Conservation (phyloP, 2,888 invertebrate genomes). For the Lissocephala sabroskyi region DNA sequence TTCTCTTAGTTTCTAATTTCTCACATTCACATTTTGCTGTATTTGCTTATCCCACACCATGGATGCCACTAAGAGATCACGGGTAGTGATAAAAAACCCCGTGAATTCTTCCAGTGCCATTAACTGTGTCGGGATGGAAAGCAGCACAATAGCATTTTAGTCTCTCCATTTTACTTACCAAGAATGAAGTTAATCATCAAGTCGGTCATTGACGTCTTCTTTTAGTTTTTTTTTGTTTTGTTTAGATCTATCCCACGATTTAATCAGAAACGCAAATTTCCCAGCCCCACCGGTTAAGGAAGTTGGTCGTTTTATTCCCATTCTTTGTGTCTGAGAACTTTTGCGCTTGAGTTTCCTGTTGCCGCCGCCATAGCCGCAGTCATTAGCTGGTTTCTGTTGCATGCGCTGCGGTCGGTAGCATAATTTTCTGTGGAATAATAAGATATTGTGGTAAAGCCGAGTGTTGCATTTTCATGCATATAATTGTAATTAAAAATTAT, state of each 20-base stretch:
- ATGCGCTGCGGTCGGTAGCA: constrained; percentile 52
- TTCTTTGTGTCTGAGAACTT: constrained; percentile 16
- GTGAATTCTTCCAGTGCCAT: constrained; percentile 81
- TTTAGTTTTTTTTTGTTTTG: too few species aligned
- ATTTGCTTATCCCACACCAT: constrained; percentile 69
- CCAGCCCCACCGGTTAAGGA: constrained; percentile 35
- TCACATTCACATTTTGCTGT: too few species aligned
- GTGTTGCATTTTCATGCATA: too few species aligned
- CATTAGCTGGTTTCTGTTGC: constrained; percentile 8
- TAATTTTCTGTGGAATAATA: constrained; percentile 53
- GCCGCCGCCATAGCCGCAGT: constrained; percentile 12
- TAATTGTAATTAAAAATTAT: too few species aligned
- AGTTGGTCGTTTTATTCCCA: constrained; percentile 32
- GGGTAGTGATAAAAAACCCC: constrained; percentile 74
- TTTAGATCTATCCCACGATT: constrained; percentile 58
- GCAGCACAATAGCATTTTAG: constrained; percentile 5
- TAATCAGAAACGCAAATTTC: constrained; percentile 64
- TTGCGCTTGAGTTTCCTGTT: background rate
- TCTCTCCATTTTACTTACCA: constrained; percentile 22
- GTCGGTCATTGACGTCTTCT: background rate
- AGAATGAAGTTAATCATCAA: constrained; percentile 11
- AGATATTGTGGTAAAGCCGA: constrained; percentile 16
- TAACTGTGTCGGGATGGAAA: constrained; percentile 72
- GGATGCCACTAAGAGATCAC: constrained; percentile 75
- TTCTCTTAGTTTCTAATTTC: too few species aligned